These are phyloP conservation scores for Orthonyx spaldingii DNA, from an alignment of 2,113 vertebrate genomes.

Conservation along the genomic window DNA sequence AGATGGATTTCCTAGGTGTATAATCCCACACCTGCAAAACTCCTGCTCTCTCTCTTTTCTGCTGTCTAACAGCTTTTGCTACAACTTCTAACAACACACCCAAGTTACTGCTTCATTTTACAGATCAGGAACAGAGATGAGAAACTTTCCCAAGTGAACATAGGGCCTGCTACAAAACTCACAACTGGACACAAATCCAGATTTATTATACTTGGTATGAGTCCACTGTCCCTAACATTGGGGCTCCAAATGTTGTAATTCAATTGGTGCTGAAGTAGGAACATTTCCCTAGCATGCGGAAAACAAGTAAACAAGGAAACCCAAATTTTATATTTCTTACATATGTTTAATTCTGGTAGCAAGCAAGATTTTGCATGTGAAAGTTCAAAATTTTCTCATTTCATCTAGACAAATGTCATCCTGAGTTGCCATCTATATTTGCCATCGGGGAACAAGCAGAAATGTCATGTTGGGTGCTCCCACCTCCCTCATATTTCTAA, in stretches of 20 bases:
- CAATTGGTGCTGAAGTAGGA: not conserved
- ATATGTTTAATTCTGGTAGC: not conserved
- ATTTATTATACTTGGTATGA: accelerated
- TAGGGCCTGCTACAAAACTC: not conserved
- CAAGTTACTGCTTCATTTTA: not conserved
- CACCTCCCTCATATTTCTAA: not conserved
- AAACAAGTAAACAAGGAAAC: not conserved
- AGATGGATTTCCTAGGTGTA: accelerated
- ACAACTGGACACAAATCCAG: not conserved
- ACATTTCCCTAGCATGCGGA: not conserved
- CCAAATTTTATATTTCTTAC: not conserved
- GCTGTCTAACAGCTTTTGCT: not conserved
- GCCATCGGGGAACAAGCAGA: not conserved
- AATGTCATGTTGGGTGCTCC: not conserved
- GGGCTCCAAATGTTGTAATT: not conserved
- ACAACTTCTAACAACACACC: not conserved
- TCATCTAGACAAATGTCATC: not conserved
- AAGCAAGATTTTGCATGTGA: not conserved
- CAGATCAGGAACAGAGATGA: not conserved
- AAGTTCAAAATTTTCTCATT: not conserved
- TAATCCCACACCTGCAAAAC: not conserved
- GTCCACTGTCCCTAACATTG: not conserved
- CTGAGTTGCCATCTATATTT: not conserved
- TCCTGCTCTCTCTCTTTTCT: not conserved
- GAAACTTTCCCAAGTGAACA: not conserved